A percentile compares a stretch with the other conserved stretches of the same genome.
Evolutionary conservation across 2,113 vertebrate genomes (phyloP).

Genomic region (Oryzias woworae): DNA sequence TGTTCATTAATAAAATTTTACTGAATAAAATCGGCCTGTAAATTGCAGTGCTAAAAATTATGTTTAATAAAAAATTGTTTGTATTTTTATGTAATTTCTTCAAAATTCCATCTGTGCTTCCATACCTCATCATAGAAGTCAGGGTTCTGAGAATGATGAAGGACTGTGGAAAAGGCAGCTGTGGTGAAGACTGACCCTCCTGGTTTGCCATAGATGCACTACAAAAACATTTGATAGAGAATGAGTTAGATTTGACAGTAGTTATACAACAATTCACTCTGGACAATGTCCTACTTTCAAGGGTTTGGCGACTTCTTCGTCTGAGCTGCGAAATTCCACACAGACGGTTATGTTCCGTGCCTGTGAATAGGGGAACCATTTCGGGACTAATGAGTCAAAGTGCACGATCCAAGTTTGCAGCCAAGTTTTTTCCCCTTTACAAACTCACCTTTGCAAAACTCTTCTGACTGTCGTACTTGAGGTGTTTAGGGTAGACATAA

Average conservation of each 20-base stretch:
- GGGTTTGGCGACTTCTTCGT: conserved; percentile 88
- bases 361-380: conserved; percentile 72
- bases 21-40: too few species aligned
- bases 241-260: neutral
- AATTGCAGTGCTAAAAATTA: too few species aligned
- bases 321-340: conserved; percentile 92
- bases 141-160: conserved; percentile 95
- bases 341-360: conserved; percentile 94
- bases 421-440: neutral
- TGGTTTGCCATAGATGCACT: conserved; percentile 97
- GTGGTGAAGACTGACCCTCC: conserved; percentile 89
- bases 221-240: conserved; percentile 21
- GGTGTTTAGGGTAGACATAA: conserved; percentile 96
- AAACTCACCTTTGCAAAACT: conserved; percentile 91
- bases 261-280: conserved; percentile 7
- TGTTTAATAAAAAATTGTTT: neutral
- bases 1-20: too few species aligned
- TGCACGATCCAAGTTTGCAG: neutral
- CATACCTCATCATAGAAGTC: conserved; percentile 97
- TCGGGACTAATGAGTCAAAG: conserved; percentile 17
- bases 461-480: conserved; percentile 97
- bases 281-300: conserved; percentile 81
- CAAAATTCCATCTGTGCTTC: neutral
- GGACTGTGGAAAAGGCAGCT: conserved; percentile 85
- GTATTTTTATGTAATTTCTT: neutral